Base-by-base conservation (phyloP, 2,888 invertebrate genomes). In the Orchestes rusci region DNA sequence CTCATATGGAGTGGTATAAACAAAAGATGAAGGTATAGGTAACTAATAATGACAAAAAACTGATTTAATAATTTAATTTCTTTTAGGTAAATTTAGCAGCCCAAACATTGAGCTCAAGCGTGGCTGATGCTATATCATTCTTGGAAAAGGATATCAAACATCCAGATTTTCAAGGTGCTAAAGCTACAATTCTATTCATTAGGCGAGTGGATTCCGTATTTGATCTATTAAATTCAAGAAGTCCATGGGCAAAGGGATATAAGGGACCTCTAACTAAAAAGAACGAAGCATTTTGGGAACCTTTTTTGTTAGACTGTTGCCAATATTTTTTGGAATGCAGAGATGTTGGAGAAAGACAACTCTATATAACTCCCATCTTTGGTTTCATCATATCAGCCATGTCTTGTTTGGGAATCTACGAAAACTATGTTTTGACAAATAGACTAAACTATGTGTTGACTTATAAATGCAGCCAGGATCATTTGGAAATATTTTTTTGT, bases 401-500 rank as follows among this genome's bases (percentile, higher is more conserved):
- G 3, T 41, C 42, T 8, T 7, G 42, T 30, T 17, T 32, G 45
- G 49, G 2, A 42, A 34, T 3, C n/a, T 45, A 39, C 39, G 39
- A 49, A 3, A 30, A 36, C n/a, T 45, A 23, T 40, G 45, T 45
- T 17, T 20, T 37, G 23, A 27, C 20, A 8, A 30, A 30, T 32
- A 16, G 16, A 30, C 29, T 45, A 15, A 33, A n/a, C 1, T 40
- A 41, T 31, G 4, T 45, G n/a, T 18, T 36, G 12, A 48, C 44
- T 12, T 48, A 29, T 27, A 41, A 45, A 28, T 36, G 4, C 12
- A 41, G 32, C 27, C 37, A 45, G 18, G 48, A 48, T 23, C 45
- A n/a, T 29, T 19, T 49, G 8, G 42, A 49, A 20, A 28, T 15
- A 20, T 47, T 39, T 20, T 47, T 47, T 43, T 47, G 40, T 32